Evolutionary conservation across 2,797 vertebrate genomes (phyloP).

Genomic region (Phalanger gymnotis): DNA sequence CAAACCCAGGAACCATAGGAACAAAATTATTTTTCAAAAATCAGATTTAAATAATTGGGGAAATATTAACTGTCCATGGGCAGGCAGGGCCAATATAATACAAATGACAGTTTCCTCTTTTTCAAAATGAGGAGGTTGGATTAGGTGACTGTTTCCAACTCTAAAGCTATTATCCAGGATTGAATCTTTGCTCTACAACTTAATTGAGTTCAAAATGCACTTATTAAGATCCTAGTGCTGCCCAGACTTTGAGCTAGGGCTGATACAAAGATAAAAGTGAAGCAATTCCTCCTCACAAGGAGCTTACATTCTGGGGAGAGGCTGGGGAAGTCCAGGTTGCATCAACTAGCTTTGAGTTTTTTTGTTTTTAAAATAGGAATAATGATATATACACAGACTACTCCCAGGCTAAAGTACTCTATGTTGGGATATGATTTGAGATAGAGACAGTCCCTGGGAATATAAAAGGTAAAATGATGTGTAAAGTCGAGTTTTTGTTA

Average conservation of each 20-base stretch:
- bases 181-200: background rate
- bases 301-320: background rate
- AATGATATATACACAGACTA: background rate
- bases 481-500: background rate
- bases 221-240: too few species aligned
- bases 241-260: too few species aligned
- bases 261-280: background rate
- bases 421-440: background rate
- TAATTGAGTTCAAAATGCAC: background rate
- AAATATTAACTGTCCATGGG: background rate
- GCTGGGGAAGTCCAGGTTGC: background rate
- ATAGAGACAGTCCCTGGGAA: background rate
- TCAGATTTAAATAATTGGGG: background rate
- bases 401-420: background rate
- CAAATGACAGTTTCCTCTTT: background rate
- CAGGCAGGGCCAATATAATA: background rate
- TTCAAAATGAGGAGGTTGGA: background rate
- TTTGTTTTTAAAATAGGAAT: background rate
- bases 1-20: background rate
- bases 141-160: background rate
- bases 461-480: background rate
- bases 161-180: background rate
- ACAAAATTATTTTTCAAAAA: too few species aligned
- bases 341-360: background rate
- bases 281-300: background rate